These are phyloP conservation scores for Ellobium chinense DNA, from an alignment of 2,888 invertebrate genomes.

Conservation along the genomic window DNA sequence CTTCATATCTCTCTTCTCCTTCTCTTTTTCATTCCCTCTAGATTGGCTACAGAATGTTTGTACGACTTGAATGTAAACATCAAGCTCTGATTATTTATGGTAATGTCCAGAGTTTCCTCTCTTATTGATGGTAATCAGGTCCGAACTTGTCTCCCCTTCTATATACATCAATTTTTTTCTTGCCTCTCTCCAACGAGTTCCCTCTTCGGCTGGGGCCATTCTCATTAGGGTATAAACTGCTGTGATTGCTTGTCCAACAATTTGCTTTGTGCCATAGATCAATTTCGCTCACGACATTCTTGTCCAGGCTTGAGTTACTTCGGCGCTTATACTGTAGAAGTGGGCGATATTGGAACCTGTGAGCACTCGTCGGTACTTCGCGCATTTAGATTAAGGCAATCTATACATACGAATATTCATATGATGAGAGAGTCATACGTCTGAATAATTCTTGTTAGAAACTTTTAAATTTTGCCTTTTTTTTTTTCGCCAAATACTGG, in stretches of 20 bases:
- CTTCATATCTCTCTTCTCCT: slow-evolving; percentile 19
- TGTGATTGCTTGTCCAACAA: not conserved
- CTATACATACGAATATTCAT: too few species aligned
- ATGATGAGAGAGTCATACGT: too few species aligned
- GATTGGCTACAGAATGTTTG: not conserved
- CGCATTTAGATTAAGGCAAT: too few species aligned
- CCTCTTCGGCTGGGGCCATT: too few species aligned
- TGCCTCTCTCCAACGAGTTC: not conserved
- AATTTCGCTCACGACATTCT: not conserved
- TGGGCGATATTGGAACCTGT: too few species aligned
- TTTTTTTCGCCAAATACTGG: too few species aligned
- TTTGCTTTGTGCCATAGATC: not conserved
- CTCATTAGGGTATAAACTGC: too few species aligned
- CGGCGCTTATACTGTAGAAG: too few species aligned
- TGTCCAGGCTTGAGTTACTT: too few species aligned
- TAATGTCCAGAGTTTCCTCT: not conserved
- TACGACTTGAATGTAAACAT: not conserved
- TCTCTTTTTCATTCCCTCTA: not conserved
- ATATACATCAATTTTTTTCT: slow-evolving; percentile 1
- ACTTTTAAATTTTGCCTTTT: too few species aligned
- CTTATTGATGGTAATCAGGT: slow-evolving; percentile 17
- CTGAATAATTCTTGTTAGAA: too few species aligned
- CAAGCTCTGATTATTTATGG: not conserved
- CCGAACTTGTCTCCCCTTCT: not conserved
- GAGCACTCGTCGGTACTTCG: too few species aligned